A percentile compares a stretch with the other conserved stretches of the same genome.
These are phyloP conservation scores for Silurus meridionalis DNA, from an alignment of 2,113 vertebrate species.

Conservation along the genomic window DNA sequence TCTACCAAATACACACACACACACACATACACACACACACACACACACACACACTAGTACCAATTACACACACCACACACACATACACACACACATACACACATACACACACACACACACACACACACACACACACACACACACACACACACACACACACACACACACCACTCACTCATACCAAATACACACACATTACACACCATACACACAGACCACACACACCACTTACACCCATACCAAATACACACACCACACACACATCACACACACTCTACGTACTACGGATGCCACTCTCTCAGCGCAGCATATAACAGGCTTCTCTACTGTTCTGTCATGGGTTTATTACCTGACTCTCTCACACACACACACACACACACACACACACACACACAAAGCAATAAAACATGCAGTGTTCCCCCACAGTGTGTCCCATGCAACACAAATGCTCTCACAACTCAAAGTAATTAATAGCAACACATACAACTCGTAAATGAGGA, in stretches of 20 bases:
- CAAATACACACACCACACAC: no score
- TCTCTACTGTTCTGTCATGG: not conserved
- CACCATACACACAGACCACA: conserved; percentile 69
- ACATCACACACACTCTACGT: no score
- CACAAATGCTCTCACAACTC: conserved; percentile 73
- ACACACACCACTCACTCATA: no score
- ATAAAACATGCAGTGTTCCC: conserved; percentile 85
- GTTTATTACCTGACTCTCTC: not conserved
- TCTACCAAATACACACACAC: no score
- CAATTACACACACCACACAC: no score
- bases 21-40: no score
- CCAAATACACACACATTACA: no score
- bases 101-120: no score
- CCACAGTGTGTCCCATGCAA: conserved; percentile 88
- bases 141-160: no score
- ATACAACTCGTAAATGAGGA: conserved; percentile 28
- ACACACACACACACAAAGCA: conserved; percentile 59
- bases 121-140: no score
- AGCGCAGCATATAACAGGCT: not conserved
- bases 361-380: conserved; percentile 17
- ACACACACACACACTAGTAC: no score
- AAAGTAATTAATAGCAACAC: conserved; percentile 68
- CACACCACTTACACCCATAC: conserved; percentile 47
- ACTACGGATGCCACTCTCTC: not conserved
- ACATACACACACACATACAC: no score